phyloP scores from a whole-genome alignment of 2,113 vertebrate genomes.

The Bos taurus region ARS-UCD2.0 NC_037330.1:15774001-15774500 shows the following conservation, averaged over 20 bases:
- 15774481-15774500: background rate
- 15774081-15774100: background rate
- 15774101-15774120: background rate
- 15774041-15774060: background rate
- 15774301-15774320: background rate
- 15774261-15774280: too few species aligned
- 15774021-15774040: too few species aligned
- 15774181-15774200: background rate
- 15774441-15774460: background rate
- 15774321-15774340: background rate
- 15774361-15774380: background rate
- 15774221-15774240: background rate
- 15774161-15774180: background rate
- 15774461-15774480: background rate
- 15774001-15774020: accelerated
- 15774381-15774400: background rate
- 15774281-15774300: background rate
- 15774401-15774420: background rate
- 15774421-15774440: background rate
- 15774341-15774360: background rate
- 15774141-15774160: background rate
- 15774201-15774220: background rate
- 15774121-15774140: background rate
- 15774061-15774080: background rate
- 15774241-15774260: background rate